phyloP scores from a whole-genome alignment of 2,113 vertebrate genomes.

The Zosterops lateralis region DNA sequence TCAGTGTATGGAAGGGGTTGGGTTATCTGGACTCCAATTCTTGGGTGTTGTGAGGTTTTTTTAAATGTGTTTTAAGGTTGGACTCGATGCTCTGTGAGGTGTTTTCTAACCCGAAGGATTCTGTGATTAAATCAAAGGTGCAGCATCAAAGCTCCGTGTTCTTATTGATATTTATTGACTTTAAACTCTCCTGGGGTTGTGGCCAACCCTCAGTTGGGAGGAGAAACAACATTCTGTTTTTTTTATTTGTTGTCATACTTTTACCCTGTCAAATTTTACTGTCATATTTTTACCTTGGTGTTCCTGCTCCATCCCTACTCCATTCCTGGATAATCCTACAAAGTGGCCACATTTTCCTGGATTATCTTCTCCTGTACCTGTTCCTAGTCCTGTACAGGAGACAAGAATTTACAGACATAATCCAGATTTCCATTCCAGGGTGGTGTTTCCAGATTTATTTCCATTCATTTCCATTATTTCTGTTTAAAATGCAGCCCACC shows the following conservation, averaged over 20 bases:
- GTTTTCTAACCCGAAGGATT: not conserved
- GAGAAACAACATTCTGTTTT: too few relatives aligned
- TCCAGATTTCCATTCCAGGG: accelerated
- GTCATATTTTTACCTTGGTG: accelerated
- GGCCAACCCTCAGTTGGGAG: not conserved
- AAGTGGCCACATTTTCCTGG: too few relatives aligned
- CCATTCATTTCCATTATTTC: not conserved
- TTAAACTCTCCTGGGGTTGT: not conserved
- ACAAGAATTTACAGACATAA: not conserved
- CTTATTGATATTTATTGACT: not conserved
- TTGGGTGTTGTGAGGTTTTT: not conserved
- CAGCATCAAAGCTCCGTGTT: not conserved
- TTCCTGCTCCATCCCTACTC: accelerated
- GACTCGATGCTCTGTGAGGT: not conserved
- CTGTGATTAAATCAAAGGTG: not conserved
- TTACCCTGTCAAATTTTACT: too few relatives aligned
- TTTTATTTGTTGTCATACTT: not conserved
- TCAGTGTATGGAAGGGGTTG: accelerated
- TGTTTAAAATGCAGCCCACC: not conserved
- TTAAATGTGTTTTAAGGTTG: not conserved
- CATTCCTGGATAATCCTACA: accelerated
- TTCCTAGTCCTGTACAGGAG: not conserved
- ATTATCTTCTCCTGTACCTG: not conserved
- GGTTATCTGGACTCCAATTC: not conserved
- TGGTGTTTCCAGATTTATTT: not conserved